Conservation (phyloP, 2,888 invertebrate species). For the Cybosia mesomella region DNA sequence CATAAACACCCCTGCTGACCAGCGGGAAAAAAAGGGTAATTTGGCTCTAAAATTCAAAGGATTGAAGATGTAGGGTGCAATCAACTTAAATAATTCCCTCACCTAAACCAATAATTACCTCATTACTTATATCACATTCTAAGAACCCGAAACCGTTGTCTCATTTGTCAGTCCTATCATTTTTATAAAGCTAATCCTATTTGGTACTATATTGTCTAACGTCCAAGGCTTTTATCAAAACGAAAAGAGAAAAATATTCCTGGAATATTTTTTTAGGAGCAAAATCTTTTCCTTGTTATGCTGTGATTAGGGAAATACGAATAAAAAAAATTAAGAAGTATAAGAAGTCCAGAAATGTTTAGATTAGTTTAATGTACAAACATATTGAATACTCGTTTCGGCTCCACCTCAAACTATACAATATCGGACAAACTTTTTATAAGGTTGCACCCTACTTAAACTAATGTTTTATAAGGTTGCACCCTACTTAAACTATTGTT, state of each 20-base stretch:
- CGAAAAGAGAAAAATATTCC: neutral
- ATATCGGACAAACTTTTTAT: neutral
- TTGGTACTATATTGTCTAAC: neutral
- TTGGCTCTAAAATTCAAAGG: too few species aligned
- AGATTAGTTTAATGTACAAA: neutral
- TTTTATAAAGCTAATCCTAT: neutral
- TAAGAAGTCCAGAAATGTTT: neutral
- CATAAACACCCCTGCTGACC: too few species aligned
- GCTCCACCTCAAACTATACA: neutral
- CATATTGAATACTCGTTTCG: neutral
- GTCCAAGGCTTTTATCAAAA: neutral
- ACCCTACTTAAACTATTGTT: conserved; percentile 18
- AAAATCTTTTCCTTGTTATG: neutral
- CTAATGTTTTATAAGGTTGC: too few species aligned
- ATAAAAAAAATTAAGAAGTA: neutral
- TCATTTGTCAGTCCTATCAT: neutral
- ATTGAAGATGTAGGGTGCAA: neutral
- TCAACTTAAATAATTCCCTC: neutral
- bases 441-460: conserved; percentile 13
- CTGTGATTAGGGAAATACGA: neutral
- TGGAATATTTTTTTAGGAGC: neutral
- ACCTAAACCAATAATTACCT: too few species aligned
- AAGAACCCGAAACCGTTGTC: neutral
- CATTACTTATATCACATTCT: neutral
- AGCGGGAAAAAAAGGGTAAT: too few species aligned